Conservation (phyloP, 2,888 invertebrate species). For the Nymphalis c-album region DNA sequence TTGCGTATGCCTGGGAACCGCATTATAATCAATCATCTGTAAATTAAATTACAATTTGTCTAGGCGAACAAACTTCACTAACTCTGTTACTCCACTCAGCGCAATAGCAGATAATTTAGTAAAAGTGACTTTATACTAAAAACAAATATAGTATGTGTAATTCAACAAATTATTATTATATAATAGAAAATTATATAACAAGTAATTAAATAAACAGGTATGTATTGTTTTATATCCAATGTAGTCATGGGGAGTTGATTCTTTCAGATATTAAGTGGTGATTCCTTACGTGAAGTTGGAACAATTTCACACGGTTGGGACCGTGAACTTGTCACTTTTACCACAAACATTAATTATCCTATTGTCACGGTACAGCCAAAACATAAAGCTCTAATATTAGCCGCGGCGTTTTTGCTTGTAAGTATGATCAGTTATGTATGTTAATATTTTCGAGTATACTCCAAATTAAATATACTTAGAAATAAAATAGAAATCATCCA, state of each 20-base stretch:
- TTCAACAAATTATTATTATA: no score
- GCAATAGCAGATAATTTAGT: no score
- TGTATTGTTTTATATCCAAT: no score
- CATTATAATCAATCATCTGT: slow-evolving; percentile 1
- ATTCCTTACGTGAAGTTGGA: slow-evolving; percentile 83
- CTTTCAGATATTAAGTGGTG: slow-evolving; percentile 79
- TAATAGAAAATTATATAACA: no score
- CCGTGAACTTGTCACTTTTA: slow-evolving; percentile 84
- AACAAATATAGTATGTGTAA: no score
- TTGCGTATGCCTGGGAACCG: no score
- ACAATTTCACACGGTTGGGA: slow-evolving; percentile 88
- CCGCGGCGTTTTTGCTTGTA: slow-evolving; percentile 92
- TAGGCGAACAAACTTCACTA: slow-evolving; percentile 6
- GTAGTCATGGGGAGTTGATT: not conserved
- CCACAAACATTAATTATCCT: slow-evolving; percentile 88
- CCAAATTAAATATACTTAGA: no score
- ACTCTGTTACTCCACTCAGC: no score
- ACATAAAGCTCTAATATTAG: slow-evolving; percentile 90
- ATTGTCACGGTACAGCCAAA: slow-evolving; percentile 85
- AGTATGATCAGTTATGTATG: slow-evolving; percentile 3
- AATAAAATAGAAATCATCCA: no score
- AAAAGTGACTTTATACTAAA: no score
- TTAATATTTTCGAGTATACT: no score
- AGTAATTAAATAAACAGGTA: no score
- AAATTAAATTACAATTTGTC: slow-evolving; percentile 13